Evolutionary conservation across 2,888 invertebrate species (phyloP).

Genomic region (Melipona beecheii): DNA sequence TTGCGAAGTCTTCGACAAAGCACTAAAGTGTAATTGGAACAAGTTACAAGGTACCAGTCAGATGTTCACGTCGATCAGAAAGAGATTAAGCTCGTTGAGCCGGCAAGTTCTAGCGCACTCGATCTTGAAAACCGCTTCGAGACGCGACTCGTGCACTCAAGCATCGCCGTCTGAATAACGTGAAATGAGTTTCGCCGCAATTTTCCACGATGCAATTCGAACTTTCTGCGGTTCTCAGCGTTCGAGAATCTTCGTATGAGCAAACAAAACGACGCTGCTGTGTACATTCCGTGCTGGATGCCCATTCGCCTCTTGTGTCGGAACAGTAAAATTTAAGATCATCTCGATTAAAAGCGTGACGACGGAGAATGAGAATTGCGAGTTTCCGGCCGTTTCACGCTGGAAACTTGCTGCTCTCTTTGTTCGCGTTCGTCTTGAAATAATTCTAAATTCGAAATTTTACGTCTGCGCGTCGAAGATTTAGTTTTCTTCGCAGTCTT

Average conservation of each 20-base stretch:
- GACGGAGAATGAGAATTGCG: constrained; percentile 12
- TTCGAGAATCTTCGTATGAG: constrained; percentile 52
- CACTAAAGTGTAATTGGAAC: not conserved
- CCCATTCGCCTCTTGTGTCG: not conserved
- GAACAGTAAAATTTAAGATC: constrained; percentile 28
- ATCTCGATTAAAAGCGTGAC: constrained; percentile 7
- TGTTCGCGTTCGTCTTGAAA: not conserved
- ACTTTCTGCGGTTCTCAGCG: constrained; percentile 42
- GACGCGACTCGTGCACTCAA: not conserved
- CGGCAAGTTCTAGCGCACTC: constrained; percentile 17
- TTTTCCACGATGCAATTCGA: constrained; percentile 60
- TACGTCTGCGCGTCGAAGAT: not conserved
- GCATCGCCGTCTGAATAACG: constrained; percentile 36
- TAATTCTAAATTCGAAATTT: not conserved
- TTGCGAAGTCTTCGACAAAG: not conserved
- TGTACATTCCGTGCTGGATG: constrained; percentile 34
- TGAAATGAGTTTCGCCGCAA: constrained; percentile 43
- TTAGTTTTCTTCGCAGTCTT: not conserved
- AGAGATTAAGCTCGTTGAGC: constrained; percentile 7
- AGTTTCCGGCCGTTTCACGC: not conserved
- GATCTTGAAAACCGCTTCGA: constrained; percentile 20
- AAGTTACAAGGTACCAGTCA: not conserved
- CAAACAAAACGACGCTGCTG: constrained; percentile 44
- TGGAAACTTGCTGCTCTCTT: not conserved
- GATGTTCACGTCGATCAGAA: not conserved